Evolutionary conservation across 2,888 invertebrate genomes (phyloP).

Genomic region (Cheiracanthium punctorium): DNA sequence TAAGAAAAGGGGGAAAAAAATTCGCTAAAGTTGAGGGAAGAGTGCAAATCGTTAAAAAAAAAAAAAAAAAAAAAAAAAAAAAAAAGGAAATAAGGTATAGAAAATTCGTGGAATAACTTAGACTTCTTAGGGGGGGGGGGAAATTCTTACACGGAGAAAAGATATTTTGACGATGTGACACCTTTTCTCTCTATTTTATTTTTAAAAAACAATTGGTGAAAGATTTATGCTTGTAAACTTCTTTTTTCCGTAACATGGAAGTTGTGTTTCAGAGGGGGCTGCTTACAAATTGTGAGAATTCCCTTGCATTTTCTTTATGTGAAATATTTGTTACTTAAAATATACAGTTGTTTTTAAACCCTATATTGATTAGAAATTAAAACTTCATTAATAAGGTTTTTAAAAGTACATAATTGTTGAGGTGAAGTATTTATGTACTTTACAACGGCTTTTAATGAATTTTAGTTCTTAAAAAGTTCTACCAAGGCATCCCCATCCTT

Average conservation of each 20-base stretch:
- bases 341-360: too few relatives aligned
- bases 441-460: too few relatives aligned
- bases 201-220: neutral
- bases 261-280: neutral
- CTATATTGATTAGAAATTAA: too few relatives aligned
- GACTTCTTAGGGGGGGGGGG: neutral
- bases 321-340: too few relatives aligned
- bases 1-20: neutral
- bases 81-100: neutral
- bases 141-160: neutral
- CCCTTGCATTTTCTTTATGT: too few relatives aligned
- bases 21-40: neutral
- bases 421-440: too few relatives aligned
- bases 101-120: neutral
- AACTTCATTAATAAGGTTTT: too few relatives aligned
- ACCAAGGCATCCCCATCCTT: too few relatives aligned
- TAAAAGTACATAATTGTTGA: too few relatives aligned
- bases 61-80: neutral
- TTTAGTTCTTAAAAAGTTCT: too few relatives aligned
- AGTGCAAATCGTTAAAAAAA: neutral
- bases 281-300: neutral
- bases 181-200: neutral
- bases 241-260: neutral
- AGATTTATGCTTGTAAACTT: constrained; percentile 9
- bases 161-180: constrained; percentile 15